Base-by-base conservation (phyloP, 2,888 invertebrate genomes). In the Lasioglossum zephyrum region DNA sequence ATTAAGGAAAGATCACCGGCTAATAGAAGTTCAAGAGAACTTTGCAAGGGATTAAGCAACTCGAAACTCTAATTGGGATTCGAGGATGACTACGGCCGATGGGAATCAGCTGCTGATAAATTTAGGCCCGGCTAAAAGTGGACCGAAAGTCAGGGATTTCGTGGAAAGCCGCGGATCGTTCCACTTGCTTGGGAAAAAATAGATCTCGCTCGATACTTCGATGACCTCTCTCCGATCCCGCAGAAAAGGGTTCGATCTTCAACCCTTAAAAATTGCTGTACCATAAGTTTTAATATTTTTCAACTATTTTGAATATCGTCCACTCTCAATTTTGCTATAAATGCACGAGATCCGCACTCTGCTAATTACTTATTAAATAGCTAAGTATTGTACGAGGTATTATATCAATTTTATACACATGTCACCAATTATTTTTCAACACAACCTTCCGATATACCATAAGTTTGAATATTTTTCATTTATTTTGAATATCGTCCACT, bases 41-140 rank as follows among this genome's bases (percentile, higher is more conserved):
- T 76, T 73, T 11, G 73, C 66, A n/a, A n/a, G 66, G 66, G 41
- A 18, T 44, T 53, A 31, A 6, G 18, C 41, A 31, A 49, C 47
- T n/a, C 22, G 41, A 73, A 18, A 26, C 36, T 44, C 8, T 49
- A 49, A 49, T 66, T 63, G 78, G 6, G 49, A 73, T 66, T 16
- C 22, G 16, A 44, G 22, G 77, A 66, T 31, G 44, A 66, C 47
- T 63, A 47, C 18, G 31, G 22, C 47, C 44, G 31, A 31, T 63
- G 44, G 47, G 60, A 79, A n/a, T 73, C 79, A 22, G 36, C 47
- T 36, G 53, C 57, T n/a, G 78, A 72, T 78, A 78, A 70, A 78
- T 78, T 78, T 78, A 78, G 72, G 70, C 26, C n/a, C 44, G 44
- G 78, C 70, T 78, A 53, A 72, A 78, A 39, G 77, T 39, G 70